Base-by-base conservation (phyloP, 2,888 invertebrate species). In the Monoplex corrugatus region DNA sequence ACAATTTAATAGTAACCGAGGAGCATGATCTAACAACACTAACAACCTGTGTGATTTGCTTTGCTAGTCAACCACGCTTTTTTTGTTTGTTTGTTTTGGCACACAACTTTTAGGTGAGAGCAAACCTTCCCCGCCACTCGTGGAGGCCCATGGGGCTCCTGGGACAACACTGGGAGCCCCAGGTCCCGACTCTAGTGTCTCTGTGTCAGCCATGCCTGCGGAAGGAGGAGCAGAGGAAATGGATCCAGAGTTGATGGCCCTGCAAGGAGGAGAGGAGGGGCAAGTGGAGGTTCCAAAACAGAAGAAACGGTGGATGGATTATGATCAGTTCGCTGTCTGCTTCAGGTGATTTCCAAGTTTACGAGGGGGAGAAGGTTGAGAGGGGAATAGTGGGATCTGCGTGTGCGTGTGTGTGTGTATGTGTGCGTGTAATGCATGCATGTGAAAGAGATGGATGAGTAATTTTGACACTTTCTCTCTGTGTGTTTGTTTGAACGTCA, bases 271-370 rank as follows among this genome's bases (percentile, higher is more conserved):
- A 10, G 87, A 86, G 43, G 88, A 85, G 44, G 89, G 78, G 35
- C 45, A 87, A 40, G 88, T 1, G 91, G 91, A 89, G 8, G 78
- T 89, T 0, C 90, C 91, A 0, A 94, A 93, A 88, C 89, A 93
- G 38, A 94, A 94, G 91, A 94, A 95, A 84, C 91, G 95, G 32
- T 96, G 96, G 96, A 95, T 96, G 93, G 96, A 96, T 90, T 96
- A 95, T 92, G 95, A 95, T 28, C 91, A 93, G 88, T 95, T 96
- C 92, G 94, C 94, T 91, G 94, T 94, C 92, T 96, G 96, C 89
- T 96, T 96, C 92, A 95, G 95, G 96, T 96, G 32, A 35, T 57
- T 50, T 50, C 16, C 50, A 50, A 50, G 8, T 50, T 50, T 50
- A 50, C 10, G 35, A 35, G 38, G 32, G 32, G 35, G 32, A 35